Evolutionary conservation across 1,140 invertebrate species (phyloP).

Genomic region (Anoplophora glabripennis): DNA sequence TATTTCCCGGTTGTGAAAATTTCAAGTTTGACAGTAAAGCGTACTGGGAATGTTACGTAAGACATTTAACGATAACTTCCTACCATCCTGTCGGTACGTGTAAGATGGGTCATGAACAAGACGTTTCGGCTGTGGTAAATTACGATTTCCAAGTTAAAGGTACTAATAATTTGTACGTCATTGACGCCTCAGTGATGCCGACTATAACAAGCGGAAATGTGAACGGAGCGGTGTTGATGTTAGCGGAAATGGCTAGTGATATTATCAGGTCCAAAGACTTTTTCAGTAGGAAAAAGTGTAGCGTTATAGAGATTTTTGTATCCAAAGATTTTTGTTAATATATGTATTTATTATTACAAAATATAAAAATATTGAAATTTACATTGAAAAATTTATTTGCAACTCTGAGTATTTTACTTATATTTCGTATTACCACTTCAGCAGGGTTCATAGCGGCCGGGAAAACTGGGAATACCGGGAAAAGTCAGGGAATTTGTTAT

Average conservation of each 20-base stretch:
- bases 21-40: conserved; percentile 47
- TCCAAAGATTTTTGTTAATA: conserved; percentile 3
- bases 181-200: conserved; percentile 70
- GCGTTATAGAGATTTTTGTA: conserved; percentile 16
- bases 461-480: too few species aligned
- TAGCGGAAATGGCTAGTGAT: conserved; percentile 64
- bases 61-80: conserved; percentile 54
- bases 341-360: too few species aligned
- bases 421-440: too few species aligned
- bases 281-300: conserved; percentile 5
- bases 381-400: too few species aligned
- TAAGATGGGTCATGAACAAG: conserved; percentile 60
- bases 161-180: conserved; percentile 62
- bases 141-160: conserved; percentile 59
- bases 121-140: conserved; percentile 57
- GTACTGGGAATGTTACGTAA: conserved; percentile 56
- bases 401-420: too few species aligned
- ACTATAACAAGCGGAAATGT: conserved; percentile 65
- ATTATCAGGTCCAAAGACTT: conserved; percentile 35
- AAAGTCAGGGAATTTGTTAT: too few species aligned
- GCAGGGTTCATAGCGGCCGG: too few species aligned
- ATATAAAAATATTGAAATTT: too few species aligned
- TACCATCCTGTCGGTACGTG: conserved; percentile 77
- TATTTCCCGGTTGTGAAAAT: conserved; percentile 53
- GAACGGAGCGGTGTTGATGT: conserved; percentile 64